phyloP scores from a whole-genome alignment of 2,113 vertebrate genomes.

The Lasiurus cinereus region DNA sequence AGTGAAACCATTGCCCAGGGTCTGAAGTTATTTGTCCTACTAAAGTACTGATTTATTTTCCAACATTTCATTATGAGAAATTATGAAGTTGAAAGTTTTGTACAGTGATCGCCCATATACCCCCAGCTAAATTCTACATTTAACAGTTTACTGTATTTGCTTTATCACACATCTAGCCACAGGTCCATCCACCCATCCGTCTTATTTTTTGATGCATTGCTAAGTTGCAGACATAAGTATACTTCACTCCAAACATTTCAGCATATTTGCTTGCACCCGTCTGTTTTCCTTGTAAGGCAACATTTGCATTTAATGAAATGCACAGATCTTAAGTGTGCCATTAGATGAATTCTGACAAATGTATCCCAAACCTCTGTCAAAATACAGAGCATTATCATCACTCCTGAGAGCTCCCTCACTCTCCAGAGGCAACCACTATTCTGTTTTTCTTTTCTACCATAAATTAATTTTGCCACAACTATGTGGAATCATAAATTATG shows the following conservation, averaged over 20 bases:
- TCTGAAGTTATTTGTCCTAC: background rate
- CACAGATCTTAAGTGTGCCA: background rate
- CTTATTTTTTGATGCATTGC: background rate
- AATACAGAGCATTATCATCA: background rate
- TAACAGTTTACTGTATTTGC: background rate
- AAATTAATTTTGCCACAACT: conserved; percentile 31
- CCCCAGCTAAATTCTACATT: background rate
- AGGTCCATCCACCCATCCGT: background rate
- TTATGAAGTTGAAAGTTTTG: background rate
- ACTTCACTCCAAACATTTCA: background rate
- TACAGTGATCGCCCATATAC: background rate
- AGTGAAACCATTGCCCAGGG: background rate
- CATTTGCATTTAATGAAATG: background rate
- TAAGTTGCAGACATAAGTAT: background rate
- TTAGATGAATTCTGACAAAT: background rate
- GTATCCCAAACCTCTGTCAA: background rate
- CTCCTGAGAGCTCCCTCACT: background rate
- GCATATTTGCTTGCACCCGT: background rate
- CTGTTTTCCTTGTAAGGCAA: background rate
- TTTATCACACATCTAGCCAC: background rate
- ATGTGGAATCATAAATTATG: background rate
- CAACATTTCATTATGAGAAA: background rate
- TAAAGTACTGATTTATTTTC: background rate
- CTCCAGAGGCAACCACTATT: background rate
- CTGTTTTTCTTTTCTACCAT: background rate